Evolutionary conservation across 2,797 vertebrate genomes (phyloP).

Genomic region (Cyclura pinguis): DNA sequence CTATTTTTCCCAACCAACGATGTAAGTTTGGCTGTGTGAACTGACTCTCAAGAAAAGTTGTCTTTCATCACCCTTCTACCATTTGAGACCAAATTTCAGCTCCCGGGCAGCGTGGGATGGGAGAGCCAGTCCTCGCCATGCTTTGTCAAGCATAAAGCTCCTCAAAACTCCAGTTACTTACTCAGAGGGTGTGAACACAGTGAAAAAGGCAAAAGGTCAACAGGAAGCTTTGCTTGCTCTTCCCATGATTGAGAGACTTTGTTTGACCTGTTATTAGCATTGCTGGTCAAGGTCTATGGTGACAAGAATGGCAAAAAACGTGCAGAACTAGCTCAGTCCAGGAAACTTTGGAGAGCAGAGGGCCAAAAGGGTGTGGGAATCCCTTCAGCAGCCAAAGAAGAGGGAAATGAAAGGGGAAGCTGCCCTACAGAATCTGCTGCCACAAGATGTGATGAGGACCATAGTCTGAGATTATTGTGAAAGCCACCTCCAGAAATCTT

Average conservation of each 20-base stretch:
- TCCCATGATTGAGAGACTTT: neutral
- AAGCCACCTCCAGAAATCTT: too few species aligned
- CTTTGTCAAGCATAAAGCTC: neutral
- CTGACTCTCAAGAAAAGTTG: neutral
- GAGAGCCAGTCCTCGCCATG: accelerated
- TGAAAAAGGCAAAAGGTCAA: neutral
- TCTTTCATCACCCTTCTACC: neutral
- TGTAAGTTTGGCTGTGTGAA: too few species aligned
- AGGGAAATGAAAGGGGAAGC: too few species aligned
- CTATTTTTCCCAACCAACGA: neutral
- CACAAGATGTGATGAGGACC: too few species aligned
- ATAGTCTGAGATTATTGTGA: too few species aligned
- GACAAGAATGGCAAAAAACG: too few species aligned
- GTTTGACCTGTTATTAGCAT: neutral
- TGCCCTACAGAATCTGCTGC: too few species aligned
- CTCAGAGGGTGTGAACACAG: neutral
- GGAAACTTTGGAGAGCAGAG: neutral
- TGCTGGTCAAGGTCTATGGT: neutral
- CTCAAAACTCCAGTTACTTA: slow-evolving; percentile 17
- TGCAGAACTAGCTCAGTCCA: too few species aligned
- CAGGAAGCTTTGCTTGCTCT: slow-evolving; percentile 16
- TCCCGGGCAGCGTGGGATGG: neutral
- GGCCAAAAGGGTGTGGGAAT: too few species aligned
- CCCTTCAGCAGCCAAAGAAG: neutral
- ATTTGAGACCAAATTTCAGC: neutral